Conservation (phyloP, 2,888 invertebrate genomes). For the Drosophila niveifrons region DNA sequence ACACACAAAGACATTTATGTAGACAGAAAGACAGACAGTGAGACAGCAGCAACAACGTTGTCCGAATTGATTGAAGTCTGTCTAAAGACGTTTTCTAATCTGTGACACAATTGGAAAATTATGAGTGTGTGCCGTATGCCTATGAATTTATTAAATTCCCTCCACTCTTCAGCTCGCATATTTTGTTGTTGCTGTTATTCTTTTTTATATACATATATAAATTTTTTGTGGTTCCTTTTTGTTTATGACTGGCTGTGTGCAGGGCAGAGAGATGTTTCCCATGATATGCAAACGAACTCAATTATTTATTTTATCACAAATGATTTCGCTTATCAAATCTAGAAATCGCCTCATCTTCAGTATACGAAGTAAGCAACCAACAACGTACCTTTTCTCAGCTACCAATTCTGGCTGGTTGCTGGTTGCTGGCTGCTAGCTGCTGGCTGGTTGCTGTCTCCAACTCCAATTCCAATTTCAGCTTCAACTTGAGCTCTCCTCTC, state of each 20-base stretch:
- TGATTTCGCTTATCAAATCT: slow-evolving; percentile 82
- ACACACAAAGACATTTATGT: neutral
- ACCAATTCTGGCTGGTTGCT: slow-evolving; percentile 40
- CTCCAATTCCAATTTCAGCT: slow-evolving; percentile 30
- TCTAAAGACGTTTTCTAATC: slow-evolving; percentile 69
- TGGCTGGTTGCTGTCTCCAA: slow-evolving; percentile 11
- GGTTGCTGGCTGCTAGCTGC: neutral
- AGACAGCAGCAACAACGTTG: slow-evolving; percentile 45
- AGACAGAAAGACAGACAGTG: neutral
- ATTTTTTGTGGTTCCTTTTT: slow-evolving; percentile 24
- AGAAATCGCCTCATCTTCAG: slow-evolving; percentile 74
- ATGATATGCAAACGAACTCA: slow-evolving; percentile 84
- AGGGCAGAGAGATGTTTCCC: slow-evolving; percentile 77
- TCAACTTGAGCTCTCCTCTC: slow-evolving; percentile 31
- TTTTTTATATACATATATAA: neutral
- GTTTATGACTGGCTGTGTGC: slow-evolving; percentile 14
- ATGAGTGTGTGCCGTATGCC: slow-evolving; percentile 54
- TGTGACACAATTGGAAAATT: slow-evolving; percentile 74
- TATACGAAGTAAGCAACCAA: slow-evolving; percentile 36
- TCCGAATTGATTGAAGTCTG: slow-evolving; percentile 79
- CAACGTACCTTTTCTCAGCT: slow-evolving; percentile 68
- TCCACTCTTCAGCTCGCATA: neutral
- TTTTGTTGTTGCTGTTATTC: slow-evolving; percentile 7
- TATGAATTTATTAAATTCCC: slow-evolving; percentile 69
- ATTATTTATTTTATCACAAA: slow-evolving; percentile 84